Base-by-base conservation (phyloP, 2,113 vertebrate species). In the Larimichthys crocea region DNA sequence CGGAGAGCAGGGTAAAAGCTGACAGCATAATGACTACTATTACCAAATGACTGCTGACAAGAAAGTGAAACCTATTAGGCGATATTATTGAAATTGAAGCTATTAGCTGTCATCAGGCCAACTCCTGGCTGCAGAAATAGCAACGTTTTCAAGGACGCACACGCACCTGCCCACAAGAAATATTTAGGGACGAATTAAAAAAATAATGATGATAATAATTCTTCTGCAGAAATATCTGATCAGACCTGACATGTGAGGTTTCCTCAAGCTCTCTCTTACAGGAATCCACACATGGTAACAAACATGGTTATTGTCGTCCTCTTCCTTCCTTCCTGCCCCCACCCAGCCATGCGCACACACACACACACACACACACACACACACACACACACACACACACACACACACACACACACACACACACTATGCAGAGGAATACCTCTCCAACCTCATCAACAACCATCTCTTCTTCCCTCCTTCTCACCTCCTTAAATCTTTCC, bases 11-110 rank as follows among this genome's bases (percentile, higher is more conserved):
- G 79, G 60, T 61, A 61, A 75, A 7, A 17, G 55, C 77, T 73
- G 86, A 82, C 83, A 80, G 56, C 44, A 16, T 88, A 85, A 92
- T 85, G 65, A 78, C 91, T 31, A 15, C 74, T 52, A 83, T 89
- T 83, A 85, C 81, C 52, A 64, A 73, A 85, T 40, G 80, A 75
- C 84, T 61, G 66, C 83, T 83, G 79, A 79, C 86, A 74, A 79
- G 82, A 80, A 79, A 86, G 74, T 68, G 76, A 82, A 79, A 68
- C 57, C 85, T 80, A 80, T 85, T 74, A 80, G 20, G 44, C n/a
- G 24, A 10, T 69, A 68, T 87, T 86, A 91, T 66, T 75, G 66
- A 86, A 92, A 87, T 76, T 31, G 69, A 74, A 68, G 77, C 83
- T n/a, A 85, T 91, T 87, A 89, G 73, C 72, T 1, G 52, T 59